Conservation (phyloP, 2,797 vertebrate species). For the Mus minutoides region DNA sequence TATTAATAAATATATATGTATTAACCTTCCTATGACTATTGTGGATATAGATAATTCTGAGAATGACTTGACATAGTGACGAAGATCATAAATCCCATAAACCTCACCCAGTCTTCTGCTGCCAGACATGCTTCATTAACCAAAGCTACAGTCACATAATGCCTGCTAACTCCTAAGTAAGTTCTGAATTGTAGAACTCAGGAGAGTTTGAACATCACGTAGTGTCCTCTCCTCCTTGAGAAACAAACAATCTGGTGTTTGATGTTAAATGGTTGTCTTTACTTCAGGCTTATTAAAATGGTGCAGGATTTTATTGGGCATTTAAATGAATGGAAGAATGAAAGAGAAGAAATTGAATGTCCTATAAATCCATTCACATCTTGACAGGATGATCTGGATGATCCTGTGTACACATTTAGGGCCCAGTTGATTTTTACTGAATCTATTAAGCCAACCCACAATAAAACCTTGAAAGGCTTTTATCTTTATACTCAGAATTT, state of each 20-base stretch:
- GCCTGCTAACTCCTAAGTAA: not conserved
- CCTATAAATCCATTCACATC: not conserved
- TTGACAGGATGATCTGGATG: not conserved
- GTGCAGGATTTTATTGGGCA: not conserved
- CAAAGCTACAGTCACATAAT: not conserved
- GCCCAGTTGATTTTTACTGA: not conserved
- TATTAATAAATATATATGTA: not conserved
- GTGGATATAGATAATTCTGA: not conserved
- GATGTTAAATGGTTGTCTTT: not conserved
- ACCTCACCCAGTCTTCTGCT: not conserved
- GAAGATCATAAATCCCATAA: not conserved
- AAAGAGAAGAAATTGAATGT: not conserved
- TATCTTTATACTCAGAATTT: not conserved
- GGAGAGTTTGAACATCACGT: too few relatives aligned
- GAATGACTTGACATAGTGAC: not conserved
- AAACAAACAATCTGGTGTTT: not conserved
- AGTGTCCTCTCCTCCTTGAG: not conserved
- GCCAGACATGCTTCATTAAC: not conserved
- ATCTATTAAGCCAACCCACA: not conserved
- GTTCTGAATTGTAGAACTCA: not conserved
- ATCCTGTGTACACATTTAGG: not conserved
- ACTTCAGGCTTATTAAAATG: not conserved
- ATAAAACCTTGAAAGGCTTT: constrained; percentile 1
- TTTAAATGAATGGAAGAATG: not conserved
- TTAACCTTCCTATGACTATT: not conserved